Evolutionary conservation across 2,113 vertebrate species (phyloP).

Genomic region (Circaetus gallicus): DNA sequence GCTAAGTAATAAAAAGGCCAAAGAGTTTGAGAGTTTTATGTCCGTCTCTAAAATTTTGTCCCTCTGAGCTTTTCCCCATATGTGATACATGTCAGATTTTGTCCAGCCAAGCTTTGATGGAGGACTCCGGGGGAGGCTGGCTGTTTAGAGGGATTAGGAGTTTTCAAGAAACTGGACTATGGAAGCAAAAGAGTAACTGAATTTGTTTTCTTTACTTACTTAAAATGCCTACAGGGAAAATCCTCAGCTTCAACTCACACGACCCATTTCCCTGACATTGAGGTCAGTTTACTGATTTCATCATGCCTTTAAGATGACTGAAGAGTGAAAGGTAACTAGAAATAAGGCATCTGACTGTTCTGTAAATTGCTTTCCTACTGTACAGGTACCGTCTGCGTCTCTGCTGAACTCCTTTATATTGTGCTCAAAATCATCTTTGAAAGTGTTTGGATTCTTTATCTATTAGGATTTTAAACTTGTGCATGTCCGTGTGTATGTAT

Average conservation of each 20-base stretch:
- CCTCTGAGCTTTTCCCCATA: background rate
- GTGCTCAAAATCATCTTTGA: background rate
- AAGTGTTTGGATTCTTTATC: background rate
- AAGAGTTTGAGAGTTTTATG: background rate
- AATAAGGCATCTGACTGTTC: background rate
- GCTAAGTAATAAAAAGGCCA: background rate
- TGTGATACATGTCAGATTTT: background rate
- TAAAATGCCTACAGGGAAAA: background rate
- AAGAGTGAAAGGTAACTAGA: background rate
- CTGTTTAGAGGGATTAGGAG: background rate
- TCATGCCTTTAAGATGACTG: background rate
- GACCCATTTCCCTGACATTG: background rate
- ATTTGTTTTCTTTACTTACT: background rate
- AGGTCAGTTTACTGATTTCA: background rate
- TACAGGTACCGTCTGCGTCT: background rate
- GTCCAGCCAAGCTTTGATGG: background rate
- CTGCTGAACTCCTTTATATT: background rate
- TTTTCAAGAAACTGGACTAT: background rate
- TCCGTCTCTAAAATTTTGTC: background rate
- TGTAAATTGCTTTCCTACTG: background rate
- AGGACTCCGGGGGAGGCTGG: background rate
- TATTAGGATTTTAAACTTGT: background rate
- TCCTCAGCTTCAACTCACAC: background rate
- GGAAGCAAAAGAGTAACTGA: background rate
- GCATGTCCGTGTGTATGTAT: fast-evolving